Conservation (phyloP, 2,888 invertebrate genomes). For the Hypselothyrea guttata region DNA sequence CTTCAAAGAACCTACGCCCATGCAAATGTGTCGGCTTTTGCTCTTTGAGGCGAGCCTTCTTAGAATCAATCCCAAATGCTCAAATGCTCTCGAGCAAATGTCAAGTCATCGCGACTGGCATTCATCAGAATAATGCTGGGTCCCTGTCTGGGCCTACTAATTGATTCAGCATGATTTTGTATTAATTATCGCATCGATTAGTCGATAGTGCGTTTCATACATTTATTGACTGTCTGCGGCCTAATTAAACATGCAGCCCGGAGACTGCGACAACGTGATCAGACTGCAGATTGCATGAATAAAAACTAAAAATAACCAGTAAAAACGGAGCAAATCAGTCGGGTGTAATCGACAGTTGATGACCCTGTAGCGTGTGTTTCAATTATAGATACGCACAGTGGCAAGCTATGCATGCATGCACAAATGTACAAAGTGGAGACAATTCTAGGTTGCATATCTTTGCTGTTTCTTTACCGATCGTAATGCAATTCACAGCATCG, state of each 20-base stretch:
- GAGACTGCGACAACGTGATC: slow-evolving; percentile 13
- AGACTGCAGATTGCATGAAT: slow-evolving; percentile 19
- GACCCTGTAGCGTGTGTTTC: no score
- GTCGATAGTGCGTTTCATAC: slow-evolving; percentile 36
- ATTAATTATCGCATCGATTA: slow-evolving; percentile 53
- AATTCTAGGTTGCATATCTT: no score
- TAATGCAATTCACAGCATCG: no score
- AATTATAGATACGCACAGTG: no score
- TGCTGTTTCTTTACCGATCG: no score
- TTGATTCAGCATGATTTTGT: slow-evolving; percentile 56
- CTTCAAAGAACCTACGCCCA: slow-evolving; percentile 17
- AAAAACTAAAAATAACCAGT: no score
- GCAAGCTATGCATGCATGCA: no score
- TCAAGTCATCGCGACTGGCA: slow-evolving; percentile 38
- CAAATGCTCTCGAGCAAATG: slow-evolving; percentile 33
- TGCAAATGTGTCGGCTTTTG: slow-evolving; percentile 50
- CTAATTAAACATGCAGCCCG: slow-evolving; percentile 17
- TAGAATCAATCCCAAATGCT: slow-evolving; percentile 36
- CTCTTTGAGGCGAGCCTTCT: slow-evolving; percentile 48
- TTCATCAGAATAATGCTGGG: neutral
- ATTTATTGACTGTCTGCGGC: slow-evolving; percentile 21
- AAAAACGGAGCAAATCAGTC: no score
- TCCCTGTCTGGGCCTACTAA: slow-evolving; percentile 38
- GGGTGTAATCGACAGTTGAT: no score
- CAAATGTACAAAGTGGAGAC: no score